phyloP scores from a whole-genome alignment of 1,140 invertebrate species.

The Orussus abietinus region DNA sequence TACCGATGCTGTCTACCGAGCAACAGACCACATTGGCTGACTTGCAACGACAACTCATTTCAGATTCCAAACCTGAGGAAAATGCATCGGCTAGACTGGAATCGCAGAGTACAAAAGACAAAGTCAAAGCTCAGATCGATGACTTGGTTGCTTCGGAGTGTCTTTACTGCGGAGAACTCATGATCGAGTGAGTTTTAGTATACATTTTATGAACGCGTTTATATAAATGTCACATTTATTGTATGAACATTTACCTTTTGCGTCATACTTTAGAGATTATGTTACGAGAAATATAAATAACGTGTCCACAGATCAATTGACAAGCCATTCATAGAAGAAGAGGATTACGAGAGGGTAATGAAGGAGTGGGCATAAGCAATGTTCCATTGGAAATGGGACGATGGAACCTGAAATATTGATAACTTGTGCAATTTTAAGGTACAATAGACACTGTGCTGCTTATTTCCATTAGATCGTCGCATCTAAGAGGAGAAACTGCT shows the following conservation, averaged over 20 bases:
- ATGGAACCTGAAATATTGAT: no score
- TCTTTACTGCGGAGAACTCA: conserved; percentile 87
- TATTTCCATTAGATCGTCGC: no score
- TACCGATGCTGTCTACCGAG: conserved; percentile 65
- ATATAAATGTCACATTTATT: background rate
- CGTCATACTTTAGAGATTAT: no score
- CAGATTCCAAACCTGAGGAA: conserved; percentile 52
- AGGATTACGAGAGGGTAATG: conserved; percentile 76
- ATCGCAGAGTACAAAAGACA: conserved; percentile 62
- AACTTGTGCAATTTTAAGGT: no score
- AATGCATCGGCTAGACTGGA: conserved; percentile 56
- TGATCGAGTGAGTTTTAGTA: conserved; percentile 66
- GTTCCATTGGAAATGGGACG: no score
- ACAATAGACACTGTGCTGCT: no score
- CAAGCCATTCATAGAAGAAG: conserved; percentile 77
- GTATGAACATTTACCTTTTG: conserved; percentile 8
- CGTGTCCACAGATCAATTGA: conserved; percentile 64
- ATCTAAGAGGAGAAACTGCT: no score
- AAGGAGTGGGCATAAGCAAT: conserved; percentile 81
- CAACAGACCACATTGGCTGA: conserved; percentile 58
- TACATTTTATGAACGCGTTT: background rate
- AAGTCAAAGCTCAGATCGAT: conserved; percentile 79
- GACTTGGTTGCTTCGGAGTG: conserved; percentile 89
- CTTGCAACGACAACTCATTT: conserved; percentile 63
- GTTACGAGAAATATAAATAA: no score